phyloP scores from a whole-genome alignment of 2,797 vertebrate species.

The Gymnothorax javanicus region DNA sequence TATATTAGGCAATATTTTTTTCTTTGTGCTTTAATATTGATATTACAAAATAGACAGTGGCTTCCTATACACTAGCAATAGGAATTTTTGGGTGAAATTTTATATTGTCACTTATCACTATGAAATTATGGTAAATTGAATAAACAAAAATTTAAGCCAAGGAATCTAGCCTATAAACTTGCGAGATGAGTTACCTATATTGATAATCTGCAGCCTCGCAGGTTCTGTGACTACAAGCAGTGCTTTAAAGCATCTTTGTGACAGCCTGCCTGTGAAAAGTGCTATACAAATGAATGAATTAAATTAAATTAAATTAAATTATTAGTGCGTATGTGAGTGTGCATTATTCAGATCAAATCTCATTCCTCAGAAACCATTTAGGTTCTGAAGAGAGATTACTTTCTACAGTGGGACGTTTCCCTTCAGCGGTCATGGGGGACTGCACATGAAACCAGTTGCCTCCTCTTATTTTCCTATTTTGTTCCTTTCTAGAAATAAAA shows the following conservation, averaged over 20 bases:
- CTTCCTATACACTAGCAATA: background rate
- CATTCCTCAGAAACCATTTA: background rate
- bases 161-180: background rate
- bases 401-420: slow-evolving; percentile 5
- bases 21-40: background rate
- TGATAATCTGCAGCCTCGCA: background rate
- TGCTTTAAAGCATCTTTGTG: background rate
- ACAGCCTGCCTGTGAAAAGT: too few species aligned
- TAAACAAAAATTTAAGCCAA: background rate
- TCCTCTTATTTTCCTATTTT: slow-evolving; percentile 30
- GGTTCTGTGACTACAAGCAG: background rate
- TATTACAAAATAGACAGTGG: background rate
- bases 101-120: too few species aligned
- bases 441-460: slow-evolving; percentile 44
- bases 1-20: background rate
- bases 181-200: background rate
- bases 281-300: too few species aligned
- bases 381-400: slow-evolving; percentile 7
- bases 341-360: background rate
- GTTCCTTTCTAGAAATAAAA: slow-evolving; percentile 68
- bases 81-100: background rate
- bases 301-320: too few species aligned
- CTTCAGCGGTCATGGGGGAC: background rate
- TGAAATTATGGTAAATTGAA: too few species aligned
- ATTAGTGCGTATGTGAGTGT: background rate